A percentile compares a stretch with the other conserved stretches of the same genome.
phyloP scores from a whole-genome alignment of 2,797 vertebrate genomes.

The Periophthalmus magnuspinnatus region DNA sequence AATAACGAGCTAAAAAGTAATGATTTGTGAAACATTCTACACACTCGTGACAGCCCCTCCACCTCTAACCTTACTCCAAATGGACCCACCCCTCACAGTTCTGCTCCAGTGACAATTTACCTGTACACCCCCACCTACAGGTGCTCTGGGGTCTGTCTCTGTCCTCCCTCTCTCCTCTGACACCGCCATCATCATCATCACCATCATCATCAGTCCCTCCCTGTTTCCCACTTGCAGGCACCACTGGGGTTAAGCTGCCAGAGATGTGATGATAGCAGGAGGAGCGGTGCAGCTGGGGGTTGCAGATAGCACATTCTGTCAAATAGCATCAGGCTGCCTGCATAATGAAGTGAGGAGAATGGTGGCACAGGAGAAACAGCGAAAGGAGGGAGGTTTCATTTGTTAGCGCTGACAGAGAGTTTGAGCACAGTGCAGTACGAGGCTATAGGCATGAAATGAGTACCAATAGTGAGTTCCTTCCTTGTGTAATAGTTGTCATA shows the following conservation, averaged over 20 bases:
- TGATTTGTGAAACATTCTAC: too few relatives aligned
- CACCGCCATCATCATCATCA: conserved; percentile 33
- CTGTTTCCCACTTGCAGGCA: conserved; percentile 54
- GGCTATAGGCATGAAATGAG: conserved; percentile 63
- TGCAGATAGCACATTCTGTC: conserved; percentile 82
- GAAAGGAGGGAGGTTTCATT: conserved; percentile 57
- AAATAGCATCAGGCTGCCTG: conserved; percentile 80
- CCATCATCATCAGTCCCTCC: conserved; percentile 49
- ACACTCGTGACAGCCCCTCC: not conserved
- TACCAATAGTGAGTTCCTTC: conserved; percentile 60
- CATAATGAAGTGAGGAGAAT: conserved; percentile 77
- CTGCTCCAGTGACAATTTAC: not conserved
- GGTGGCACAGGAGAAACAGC: conserved; percentile 43
- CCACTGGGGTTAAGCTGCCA: conserved; percentile 76
- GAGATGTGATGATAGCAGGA: conserved; percentile 76
- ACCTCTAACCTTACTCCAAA: not conserved
- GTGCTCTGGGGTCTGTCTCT: conserved; percentile 35
- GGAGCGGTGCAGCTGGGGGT: conserved; percentile 78
- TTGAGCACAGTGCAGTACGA: conserved; percentile 33
- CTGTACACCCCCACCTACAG: conserved; percentile 39
- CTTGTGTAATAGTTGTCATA: not conserved
- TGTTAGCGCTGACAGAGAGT: conserved; percentile 63
- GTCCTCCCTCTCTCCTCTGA: conserved; percentile 41
- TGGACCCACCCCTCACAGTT: not conserved
- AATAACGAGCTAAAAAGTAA: too few relatives aligned